These are phyloP conservation scores for Ganaspis sp. DNA, from an alignment of 1,140 invertebrate species.

Conservation along the genomic window DNA sequence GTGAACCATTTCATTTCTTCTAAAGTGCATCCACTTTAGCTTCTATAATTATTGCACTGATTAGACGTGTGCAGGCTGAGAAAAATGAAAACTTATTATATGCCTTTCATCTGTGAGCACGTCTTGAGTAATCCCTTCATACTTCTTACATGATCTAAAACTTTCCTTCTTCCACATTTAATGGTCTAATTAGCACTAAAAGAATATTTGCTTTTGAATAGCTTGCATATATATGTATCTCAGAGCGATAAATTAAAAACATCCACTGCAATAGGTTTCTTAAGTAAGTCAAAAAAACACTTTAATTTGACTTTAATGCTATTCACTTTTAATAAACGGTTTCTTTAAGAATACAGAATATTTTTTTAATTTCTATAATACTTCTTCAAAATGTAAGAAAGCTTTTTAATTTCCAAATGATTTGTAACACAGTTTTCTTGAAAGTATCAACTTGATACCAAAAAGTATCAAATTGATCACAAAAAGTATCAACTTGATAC, in stretches of 20 bases:
- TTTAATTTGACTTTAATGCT: too few relatives aligned
- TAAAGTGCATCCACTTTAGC: neutral
- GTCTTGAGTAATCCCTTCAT: constrained; percentile 13
- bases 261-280: neutral
- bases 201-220: neutral
- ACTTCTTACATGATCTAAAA: constrained; percentile 11
- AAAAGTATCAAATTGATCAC: too few relatives aligned
- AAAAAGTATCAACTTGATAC: too few relatives aligned
- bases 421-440: too few relatives aligned
- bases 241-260: neutral
- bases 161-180: constrained; percentile 12
- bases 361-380: too few relatives aligned
- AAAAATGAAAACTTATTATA: constrained; percentile 30
- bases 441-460: too few relatives aligned
- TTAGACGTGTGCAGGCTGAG: constrained; percentile 12
- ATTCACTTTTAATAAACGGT: too few relatives aligned
- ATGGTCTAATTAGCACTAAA: constrained; percentile 30
- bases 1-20: neutral
- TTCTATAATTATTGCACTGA: constrained; percentile 7
- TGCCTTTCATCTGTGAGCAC: constrained; percentile 5
- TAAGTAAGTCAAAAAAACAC: too few relatives aligned
- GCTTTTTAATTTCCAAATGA: too few relatives aligned
- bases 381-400: too few relatives aligned
- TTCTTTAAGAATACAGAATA: too few relatives aligned
- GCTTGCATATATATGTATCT: neutral